Evolutionary conservation across 2,797 vertebrate genomes (phyloP).

Genomic region (Acanthurus tractus): DNA sequence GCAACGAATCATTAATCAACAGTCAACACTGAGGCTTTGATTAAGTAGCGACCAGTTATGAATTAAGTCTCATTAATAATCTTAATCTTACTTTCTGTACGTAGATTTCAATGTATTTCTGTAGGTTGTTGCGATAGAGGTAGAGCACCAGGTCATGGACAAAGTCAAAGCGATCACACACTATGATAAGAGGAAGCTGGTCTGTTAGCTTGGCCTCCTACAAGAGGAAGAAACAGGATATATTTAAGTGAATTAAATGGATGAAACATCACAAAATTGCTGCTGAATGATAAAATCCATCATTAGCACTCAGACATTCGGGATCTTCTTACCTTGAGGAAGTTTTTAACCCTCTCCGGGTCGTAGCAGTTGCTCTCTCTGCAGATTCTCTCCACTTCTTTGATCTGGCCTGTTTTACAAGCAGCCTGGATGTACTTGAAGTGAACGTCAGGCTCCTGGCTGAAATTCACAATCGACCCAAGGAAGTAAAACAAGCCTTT

Average conservation of each 20-base stretch:
- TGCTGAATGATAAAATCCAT: constrained; percentile 2
- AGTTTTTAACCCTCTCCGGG: constrained; percentile 90
- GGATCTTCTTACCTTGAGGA: constrained; percentile 84
- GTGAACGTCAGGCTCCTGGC: constrained; percentile 92
- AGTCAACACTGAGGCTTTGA: not conserved
- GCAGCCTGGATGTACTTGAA: constrained; percentile 94
- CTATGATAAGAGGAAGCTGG: constrained; percentile 96
- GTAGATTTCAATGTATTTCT: constrained; percentile 98
- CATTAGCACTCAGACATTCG: not conserved
- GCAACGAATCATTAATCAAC: not conserved
- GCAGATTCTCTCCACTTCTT: constrained; percentile 92
- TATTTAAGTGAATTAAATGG: not conserved
- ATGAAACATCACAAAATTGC: not conserved
- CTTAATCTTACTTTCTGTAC: constrained; percentile 92
- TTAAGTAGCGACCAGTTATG: not conserved
- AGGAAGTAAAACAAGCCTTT: constrained; percentile 93
- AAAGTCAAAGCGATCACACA: constrained; percentile 97
- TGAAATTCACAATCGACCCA: constrained; percentile 94
- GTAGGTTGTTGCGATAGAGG: constrained; percentile 96
- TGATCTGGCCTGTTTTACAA: constrained; percentile 92
- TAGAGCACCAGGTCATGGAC: constrained; percentile 97
- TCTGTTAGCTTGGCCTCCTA: constrained; percentile 98
- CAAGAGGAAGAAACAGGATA: not conserved
- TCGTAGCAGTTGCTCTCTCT: constrained; percentile 92
- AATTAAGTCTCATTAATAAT: not conserved